phyloP scores from a whole-genome alignment of 2,797 vertebrate genomes.

The Gambelia wislizenii region DNA sequence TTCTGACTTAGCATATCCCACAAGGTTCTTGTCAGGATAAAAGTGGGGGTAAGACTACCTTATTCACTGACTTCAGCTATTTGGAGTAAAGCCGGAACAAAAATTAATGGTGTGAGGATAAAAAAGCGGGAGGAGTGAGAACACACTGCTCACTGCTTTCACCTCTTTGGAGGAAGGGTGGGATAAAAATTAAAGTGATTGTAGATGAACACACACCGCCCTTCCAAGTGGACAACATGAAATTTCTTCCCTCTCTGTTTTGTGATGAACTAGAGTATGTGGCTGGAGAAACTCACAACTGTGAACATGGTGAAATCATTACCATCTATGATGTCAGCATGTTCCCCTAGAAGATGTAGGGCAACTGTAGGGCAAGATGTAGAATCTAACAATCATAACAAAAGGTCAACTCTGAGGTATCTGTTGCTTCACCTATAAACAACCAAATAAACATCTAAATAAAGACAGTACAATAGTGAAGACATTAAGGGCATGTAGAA shows the following conservation, averaged over 20 bases:
- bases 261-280: background rate
- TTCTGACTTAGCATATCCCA: background rate
- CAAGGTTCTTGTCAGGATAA: background rate
- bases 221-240: background rate
- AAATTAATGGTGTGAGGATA: background rate
- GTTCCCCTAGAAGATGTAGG: slow-evolving; percentile 25
- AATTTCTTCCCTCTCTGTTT: background rate
- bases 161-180: background rate
- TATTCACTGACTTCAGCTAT: background rate
- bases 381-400: background rate
- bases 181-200: background rate
- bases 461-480: background rate
- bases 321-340: accelerated
- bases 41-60: background rate
- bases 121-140: background rate
- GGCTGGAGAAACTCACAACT: slow-evolving; percentile 7
- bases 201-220: no score
- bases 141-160: no score
- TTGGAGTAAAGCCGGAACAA: background rate
- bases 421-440: background rate
- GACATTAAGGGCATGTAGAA: slow-evolving; percentile 25
- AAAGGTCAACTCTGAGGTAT: background rate
- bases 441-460: background rate
- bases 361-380: background rate
- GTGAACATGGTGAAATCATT: background rate